Base-by-base conservation (phyloP, 2,113 vertebrate species). In the Orthonyx spaldingii region DNA sequence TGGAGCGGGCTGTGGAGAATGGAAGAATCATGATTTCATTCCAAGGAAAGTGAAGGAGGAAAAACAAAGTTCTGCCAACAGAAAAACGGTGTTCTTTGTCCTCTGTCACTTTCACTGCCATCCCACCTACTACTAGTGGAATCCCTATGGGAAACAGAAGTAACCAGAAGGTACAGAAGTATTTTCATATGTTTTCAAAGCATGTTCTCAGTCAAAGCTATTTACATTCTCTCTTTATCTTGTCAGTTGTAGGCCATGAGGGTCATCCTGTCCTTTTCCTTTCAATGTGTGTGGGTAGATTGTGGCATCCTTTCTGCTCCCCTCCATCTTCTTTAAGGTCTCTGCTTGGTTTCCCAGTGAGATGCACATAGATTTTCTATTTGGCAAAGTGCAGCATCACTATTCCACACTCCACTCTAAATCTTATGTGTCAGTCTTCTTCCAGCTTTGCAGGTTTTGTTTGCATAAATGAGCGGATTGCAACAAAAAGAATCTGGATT, bases 391-490 rank as follows among this genome's bases (percentile, higher is more conserved):
- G 11, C 66, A 72, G 35, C 33, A 75, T 93, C 59, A 32, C 26
- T 84, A 26, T 84, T 91, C 81, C 52, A 50, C 39, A 24, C 30
- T 70, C 10, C 2, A 5, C 69, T 66, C 64, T 56, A 57, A 94
- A 80, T 39, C 69, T 82, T 39, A 87, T 3, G 11, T 5, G 28
- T 59, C 42, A 47, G 52, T 75, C 77, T 84, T 69, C 24, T 75
- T 75, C 84, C 69, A 84, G 81, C 60, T 96, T 93, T 84, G 55
- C 28, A 46, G 82, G 80, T 82, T 92, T 90, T 92, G 84, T 94
- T 93, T 87, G 64, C 65, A 79, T 82, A 97, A 91, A 84, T 60
- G 84, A 90, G 53, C 0, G 2, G n/a, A 79, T 39, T 79, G 84
- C 30, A 93, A 87, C 69, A 60, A 47, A 87, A 95, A 87, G 74